Percentiles rank a stretch among this genome's conserved stretches.
Conservation (phyloP, 2,888 invertebrate genomes). For the Limulus polyphemus region DNA sequence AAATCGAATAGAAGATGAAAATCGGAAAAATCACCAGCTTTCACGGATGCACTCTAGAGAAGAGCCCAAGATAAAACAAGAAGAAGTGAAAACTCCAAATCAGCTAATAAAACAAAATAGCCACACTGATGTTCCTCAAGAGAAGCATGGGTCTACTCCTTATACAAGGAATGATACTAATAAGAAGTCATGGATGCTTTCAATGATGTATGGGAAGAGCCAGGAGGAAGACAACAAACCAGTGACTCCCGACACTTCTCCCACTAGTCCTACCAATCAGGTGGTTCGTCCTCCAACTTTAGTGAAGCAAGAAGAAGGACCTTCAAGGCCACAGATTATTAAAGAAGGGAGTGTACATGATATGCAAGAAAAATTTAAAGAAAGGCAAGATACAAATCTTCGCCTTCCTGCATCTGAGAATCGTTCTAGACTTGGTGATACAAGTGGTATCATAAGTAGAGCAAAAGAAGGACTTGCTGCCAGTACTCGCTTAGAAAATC, state of each 20-base stretch:
- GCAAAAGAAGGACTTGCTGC: constrained; percentile 20
- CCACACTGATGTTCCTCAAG: constrained; percentile 24
- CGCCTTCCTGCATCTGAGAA: constrained; percentile 10
- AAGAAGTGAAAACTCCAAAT: constrained; percentile 1
- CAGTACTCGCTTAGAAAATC: constrained; percentile 9
- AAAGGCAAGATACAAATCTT: constrained; percentile 7
- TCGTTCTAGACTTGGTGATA: constrained; percentile 8
- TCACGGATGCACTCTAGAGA: constrained; percentile 9
- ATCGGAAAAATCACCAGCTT: constrained; percentile 23
- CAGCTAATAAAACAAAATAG: constrained; percentile 6
- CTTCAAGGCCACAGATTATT: constrained; percentile 2
- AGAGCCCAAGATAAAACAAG: constrained; percentile 10
- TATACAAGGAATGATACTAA: constrained; percentile 29
- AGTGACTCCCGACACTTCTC: background rate
- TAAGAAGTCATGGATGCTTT: constrained; percentile 37
- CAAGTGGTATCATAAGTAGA: constrained; percentile 17
- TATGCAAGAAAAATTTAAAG: constrained; percentile 17
- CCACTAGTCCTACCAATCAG: background rate
- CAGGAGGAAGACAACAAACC: constrained; percentile 32
- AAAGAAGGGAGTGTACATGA: constrained; percentile 15
- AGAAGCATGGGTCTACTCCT: constrained; percentile 8
- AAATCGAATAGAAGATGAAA: constrained; percentile 20
- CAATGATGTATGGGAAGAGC: constrained; percentile 35
- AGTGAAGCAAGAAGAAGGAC: too few species aligned
- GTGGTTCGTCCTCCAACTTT: too few species aligned